Evolutionary conservation across 2,113 vertebrate species (phyloP), one percentile per base, ranked within the genome.

Genomic region (Nanger granti): DNA sequence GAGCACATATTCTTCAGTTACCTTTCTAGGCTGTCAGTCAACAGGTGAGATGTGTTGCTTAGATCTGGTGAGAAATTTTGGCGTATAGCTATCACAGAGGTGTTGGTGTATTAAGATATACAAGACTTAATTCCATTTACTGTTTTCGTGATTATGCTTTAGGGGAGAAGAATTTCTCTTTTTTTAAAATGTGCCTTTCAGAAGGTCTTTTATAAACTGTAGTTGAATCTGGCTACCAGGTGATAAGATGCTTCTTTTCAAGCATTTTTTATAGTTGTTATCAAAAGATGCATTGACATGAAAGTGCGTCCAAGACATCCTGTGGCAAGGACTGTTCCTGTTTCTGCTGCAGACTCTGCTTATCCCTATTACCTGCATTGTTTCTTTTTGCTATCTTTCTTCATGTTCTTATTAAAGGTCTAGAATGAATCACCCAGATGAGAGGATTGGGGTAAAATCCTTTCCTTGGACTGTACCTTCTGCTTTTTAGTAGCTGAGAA

Each of bases 51-150:
- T 89, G 22, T 47, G 86, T 93, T 96, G 24, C 87, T 93, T 97
- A 84, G 60, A 80, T 93, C 29, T 92, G 49, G 14, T 66, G 79
- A 94, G 49, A 95, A 87, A n/a, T 89, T 96, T 93, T 89, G 55
- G 79, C 79, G 87, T 94, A 89, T 52, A 87, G 12, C 83, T 57
- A 87, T 37, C 90, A 97, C 83, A 96, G 34, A 84, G 26, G 9
- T 95, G 22, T 49, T 97, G 66, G n/a, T 29, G 20, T 94, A 62
- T 96, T 91, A 95, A 87, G 44, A 87, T 97, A 88, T 86, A 5
- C 12, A 79, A 85, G 87, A 89, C 18, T 93, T 93, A 93, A 60
- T 86, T 44, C 52, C 29, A 85, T 26, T 88, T 85, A 92, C 80
- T 93, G 85, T 95, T 97, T 94, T 57, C n/a, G 49, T 92, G 59